Conservation (phyloP, 2,797 vertebrate species). For the Aeoliscus strigatus region DNA sequence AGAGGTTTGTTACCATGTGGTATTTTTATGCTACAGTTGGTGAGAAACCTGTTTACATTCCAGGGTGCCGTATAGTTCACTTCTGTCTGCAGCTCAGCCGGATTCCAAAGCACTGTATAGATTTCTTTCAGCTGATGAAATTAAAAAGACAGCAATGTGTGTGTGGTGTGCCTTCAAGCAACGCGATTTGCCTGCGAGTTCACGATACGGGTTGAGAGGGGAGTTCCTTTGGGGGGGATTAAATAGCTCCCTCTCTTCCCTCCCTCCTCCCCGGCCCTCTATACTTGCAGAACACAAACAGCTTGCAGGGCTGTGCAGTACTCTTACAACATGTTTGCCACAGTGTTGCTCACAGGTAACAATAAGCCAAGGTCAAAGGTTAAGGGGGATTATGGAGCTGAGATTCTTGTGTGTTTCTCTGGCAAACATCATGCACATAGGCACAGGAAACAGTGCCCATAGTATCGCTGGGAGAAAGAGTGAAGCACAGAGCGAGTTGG, state of each 20-base stretch:
- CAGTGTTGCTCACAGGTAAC: conserved; percentile 75
- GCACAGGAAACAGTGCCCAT: conserved; percentile 54
- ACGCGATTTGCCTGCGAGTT: conserved; percentile 81
- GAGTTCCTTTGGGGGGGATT: conserved; percentile 84
- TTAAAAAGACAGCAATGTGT: conserved; percentile 83
- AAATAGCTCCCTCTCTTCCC: conserved; percentile 78
- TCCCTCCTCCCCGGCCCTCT: conserved; percentile 70
- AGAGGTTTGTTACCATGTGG: conserved; percentile 64
- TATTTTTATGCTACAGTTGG: conserved; percentile 70
- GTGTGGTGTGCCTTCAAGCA: conserved; percentile 78
- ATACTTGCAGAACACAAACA: conserved; percentile 72
- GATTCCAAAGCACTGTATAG: conserved; percentile 77
- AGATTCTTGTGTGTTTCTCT: conserved; percentile 64
- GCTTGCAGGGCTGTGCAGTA: conserved; percentile 71
- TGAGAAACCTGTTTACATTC: conserved; percentile 76
- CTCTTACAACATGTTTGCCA: conserved; percentile 68
- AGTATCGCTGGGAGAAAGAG: conserved; percentile 56
- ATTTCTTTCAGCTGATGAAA: conserved; percentile 83
- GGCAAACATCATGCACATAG: conserved; percentile 48
- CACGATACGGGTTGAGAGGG: conserved; percentile 83
- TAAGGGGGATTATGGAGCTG: conserved; percentile 73
- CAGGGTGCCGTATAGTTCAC: conserved; percentile 71
- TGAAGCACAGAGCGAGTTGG: conserved; percentile 37
- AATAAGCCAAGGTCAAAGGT: conserved; percentile 75
- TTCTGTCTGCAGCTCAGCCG: conserved; percentile 58